Conservation (phyloP, 2,113 vertebrate species). For the Oophaga pumilio region DNA sequence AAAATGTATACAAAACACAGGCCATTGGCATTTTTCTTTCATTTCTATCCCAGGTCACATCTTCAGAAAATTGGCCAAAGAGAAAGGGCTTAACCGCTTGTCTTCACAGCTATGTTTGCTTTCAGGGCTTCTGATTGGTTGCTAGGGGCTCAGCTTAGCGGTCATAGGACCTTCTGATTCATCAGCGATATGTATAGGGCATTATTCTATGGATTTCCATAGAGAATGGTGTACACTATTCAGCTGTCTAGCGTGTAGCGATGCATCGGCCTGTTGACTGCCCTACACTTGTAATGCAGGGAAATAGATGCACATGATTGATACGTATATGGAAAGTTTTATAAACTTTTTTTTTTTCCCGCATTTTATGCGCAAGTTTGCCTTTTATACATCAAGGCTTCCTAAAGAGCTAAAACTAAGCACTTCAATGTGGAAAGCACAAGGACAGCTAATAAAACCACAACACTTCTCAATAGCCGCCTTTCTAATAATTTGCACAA, state of each 20-base stretch:
- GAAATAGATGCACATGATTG: background rate
- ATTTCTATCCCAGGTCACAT: conserved; percentile 79
- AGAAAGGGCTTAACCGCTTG: conserved; percentile 76
- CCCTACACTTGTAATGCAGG: background rate
- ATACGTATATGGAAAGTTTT: background rate
- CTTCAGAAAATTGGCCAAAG: conserved; percentile 83
- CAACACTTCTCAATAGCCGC: background rate
- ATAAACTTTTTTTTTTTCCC: background rate
- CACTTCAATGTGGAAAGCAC: background rate
- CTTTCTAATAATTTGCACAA: background rate
- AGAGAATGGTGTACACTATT: background rate
- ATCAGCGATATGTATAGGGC: conserved; percentile 62
- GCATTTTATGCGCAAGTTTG: background rate
- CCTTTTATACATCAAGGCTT: background rate
- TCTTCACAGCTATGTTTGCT: conserved; percentile 78
- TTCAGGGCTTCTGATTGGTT: conserved; percentile 82
- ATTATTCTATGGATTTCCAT: conserved; percentile 3
- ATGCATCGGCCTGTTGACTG: background rate
- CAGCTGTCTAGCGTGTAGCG: background rate
- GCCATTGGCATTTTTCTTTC: conserved; percentile 71
- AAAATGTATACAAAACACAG: conserved; percentile 71
- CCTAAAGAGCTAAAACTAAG: background rate
- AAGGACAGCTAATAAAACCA: background rate
- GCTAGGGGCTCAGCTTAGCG: conserved; percentile 77
- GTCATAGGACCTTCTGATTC: conserved; percentile 66